phyloP scores from a whole-genome alignment of 2,113 vertebrate genomes.

The human (Homo sapiens) region GRCh38 chr16:88917501-88918000 shows the following conservation, averaged over 20 bases:
- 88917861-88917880: rapidly evolving
- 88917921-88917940: rapidly evolving
- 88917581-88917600: not conserved
- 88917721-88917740: not conserved
- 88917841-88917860: too few species aligned
- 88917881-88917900: not conserved
- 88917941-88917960: rapidly evolving
- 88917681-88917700: rapidly evolving
- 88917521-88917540: rapidly evolving
- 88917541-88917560: not conserved
- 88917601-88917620: not conserved
- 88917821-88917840: not conserved
- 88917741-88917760: not conserved
- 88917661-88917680: not conserved
- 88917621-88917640: not conserved
- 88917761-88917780: not conserved
- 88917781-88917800: rapidly evolving
- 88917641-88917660: rapidly evolving
- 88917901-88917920: not conserved
- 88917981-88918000: too few species aligned
- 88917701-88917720: rapidly evolving
- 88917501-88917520: rapidly evolving
- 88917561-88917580: not conserved
- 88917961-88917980: rapidly evolving
- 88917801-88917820: rapidly evolving